These are phyloP conservation scores for Philantomba maxwellii DNA, from an alignment of 2,113 vertebrate species.

Conservation along the genomic window DNA sequence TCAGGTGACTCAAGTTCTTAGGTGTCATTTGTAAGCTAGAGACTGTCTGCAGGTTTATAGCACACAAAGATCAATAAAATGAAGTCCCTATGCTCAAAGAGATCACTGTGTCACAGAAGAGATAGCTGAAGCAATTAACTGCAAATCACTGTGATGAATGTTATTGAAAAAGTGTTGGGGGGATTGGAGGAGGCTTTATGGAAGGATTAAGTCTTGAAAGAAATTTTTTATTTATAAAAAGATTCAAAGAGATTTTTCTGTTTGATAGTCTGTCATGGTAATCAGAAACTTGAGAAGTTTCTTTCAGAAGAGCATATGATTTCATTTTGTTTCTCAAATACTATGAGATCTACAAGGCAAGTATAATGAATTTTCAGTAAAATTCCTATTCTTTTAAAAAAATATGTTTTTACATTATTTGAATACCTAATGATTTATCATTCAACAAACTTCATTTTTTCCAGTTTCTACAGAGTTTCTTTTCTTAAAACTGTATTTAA, in stretches of 20 bases:
- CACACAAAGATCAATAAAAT: neutral
- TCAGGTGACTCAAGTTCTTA: neutral
- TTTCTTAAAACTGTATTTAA: neutral
- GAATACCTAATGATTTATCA: neutral
- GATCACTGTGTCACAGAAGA: neutral
- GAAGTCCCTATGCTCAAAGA: neutral
- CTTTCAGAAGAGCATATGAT: neutral
- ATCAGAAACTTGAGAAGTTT: constrained; percentile 7
- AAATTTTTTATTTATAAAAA: neutral
- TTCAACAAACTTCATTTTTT: neutral
- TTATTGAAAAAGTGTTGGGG: neutral
- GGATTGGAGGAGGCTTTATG: neutral
- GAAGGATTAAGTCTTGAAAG: neutral
- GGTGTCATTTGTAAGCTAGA: neutral
- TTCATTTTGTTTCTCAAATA: constrained; percentile 7
- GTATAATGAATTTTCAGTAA: neutral
- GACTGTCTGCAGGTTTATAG: neutral
- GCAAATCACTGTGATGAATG: neutral
- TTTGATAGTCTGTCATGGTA: neutral
- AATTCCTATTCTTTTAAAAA: neutral
- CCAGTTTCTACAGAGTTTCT: neutral
- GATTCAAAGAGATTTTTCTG: neutral
- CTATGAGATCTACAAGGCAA: neutral
- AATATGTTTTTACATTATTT: neutral
- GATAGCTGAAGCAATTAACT: neutral